Conservation (phyloP, 2,888 invertebrate genomes). For the Rotaria socialis region DNA sequence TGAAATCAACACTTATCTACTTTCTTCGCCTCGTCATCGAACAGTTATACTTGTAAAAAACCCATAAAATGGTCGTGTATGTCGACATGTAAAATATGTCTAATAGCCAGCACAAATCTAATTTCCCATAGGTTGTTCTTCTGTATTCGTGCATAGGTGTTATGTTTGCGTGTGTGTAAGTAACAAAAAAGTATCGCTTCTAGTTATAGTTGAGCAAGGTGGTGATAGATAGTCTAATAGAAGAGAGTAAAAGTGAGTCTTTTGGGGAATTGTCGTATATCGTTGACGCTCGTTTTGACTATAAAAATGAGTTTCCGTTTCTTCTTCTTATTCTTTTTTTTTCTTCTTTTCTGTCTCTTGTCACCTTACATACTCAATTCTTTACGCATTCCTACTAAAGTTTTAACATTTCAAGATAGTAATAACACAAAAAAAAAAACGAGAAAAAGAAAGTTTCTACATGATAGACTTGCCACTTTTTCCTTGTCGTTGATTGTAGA, state of each 20-base stretch:
- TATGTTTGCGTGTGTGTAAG: not conserved
- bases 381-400: slow-evolving; percentile 7
- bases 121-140: not conserved
- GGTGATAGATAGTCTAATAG: slow-evolving; percentile 10
- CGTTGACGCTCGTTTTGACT: not conserved
- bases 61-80: not conserved
- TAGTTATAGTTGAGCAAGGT: not conserved
- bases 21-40: not conserved
- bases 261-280: not conserved
- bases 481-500: not conserved
- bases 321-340: not conserved
- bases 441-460: not conserved
- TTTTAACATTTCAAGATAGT: slow-evolving; percentile 18
- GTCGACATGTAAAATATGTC: not conserved
- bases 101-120: not conserved
- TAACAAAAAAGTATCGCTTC: not conserved
- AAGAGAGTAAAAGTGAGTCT: not conserved
- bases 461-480: not conserved
- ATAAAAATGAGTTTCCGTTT: slow-evolving; percentile 29
- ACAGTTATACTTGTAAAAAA: not conserved
- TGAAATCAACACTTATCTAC: not conserved
- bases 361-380: slow-evolving; percentile 4
- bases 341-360: not conserved
- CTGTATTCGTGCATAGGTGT: not conserved
- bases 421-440: not conserved